Percentiles rank a stretch among this genome's conserved stretches.
Evolutionary conservation across 2,888 invertebrate species (phyloP).

Genomic region (Autographa gamma): DNA sequence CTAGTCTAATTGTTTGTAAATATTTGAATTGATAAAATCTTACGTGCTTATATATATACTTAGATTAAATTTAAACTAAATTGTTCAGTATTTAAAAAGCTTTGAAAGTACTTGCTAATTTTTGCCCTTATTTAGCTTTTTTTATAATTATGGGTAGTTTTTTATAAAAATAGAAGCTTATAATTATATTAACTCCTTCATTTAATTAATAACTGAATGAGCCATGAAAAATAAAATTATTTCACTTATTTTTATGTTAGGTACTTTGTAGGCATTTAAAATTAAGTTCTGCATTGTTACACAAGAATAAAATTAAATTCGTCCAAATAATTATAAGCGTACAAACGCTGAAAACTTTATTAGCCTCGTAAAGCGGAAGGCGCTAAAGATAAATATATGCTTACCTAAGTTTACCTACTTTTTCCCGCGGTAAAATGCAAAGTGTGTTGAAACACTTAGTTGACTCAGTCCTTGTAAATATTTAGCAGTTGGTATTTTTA

Average conservation of each 20-base stretch:
- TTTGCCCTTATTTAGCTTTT: no score
- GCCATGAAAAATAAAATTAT: no score
- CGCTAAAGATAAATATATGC: constrained; percentile 47
- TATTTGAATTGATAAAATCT: no score
- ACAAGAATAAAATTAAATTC: not conserved
- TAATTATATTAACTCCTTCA: no score
- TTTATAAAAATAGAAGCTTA: no score
- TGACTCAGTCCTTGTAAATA: constrained; percentile 25
- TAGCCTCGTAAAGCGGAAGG: constrained; percentile 41
- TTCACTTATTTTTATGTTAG: no score
- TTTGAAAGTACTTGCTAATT: no score
- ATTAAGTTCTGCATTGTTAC: not conserved
- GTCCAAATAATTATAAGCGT: constrained; percentile 33
- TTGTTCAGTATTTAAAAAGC: no score
- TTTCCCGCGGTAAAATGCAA: constrained; percentile 26
- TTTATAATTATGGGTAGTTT: no score
- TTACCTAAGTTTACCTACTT: constrained; percentile 33
- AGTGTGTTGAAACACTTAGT: constrained; percentile 24
- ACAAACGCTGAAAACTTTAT: constrained; percentile 43
- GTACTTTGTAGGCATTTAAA: not conserved
- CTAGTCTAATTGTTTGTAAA: not conserved
- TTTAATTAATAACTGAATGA: no score
- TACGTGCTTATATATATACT: no score
- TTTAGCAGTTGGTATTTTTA: constrained; percentile 21
- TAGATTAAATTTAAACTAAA: no score